Conservation (phyloP, 2,113 vertebrate species). For the Callopanchax toddi region DNA sequence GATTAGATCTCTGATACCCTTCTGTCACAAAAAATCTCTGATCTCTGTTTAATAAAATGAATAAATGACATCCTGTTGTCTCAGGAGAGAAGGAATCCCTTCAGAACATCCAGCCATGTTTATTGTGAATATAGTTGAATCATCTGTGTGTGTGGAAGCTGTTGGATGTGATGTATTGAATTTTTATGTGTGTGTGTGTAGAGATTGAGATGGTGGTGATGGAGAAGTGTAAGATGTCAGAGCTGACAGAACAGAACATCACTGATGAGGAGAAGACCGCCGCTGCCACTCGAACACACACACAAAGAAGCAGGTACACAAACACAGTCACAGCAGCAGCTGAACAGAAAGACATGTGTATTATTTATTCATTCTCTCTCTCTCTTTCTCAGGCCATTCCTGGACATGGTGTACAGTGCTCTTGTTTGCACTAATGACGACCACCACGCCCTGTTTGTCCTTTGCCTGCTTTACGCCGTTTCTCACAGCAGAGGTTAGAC, state of each 20-base stretch:
- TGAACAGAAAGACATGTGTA: not conserved
- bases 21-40: too few species aligned
- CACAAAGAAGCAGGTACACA: slow-evolving; percentile 87
- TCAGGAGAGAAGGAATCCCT: slow-evolving; percentile 31
- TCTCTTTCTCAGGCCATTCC: slow-evolving; percentile 84
- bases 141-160: slow-evolving; percentile 4
- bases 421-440: slow-evolving; percentile 89
- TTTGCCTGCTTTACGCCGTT: slow-evolving; percentile 95
- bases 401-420: slow-evolving; percentile 96
- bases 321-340: not conserved
- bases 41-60: not conserved
- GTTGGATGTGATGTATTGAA: not conserved
- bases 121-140: slow-evolving; percentile 10
- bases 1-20: too few species aligned
- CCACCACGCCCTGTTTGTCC: slow-evolving; percentile 96
- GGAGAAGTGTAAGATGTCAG: slow-evolving; percentile 88
- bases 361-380: not conserved
- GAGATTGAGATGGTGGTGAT: slow-evolving; percentile 99
- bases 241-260: slow-evolving; percentile 92
- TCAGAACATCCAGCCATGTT: slow-evolving; percentile 4
- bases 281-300: slow-evolving; percentile 80
- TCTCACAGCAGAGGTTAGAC: slow-evolving; percentile 91
- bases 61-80: not conserved
- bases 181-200: slow-evolving; percentile 53
- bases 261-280: slow-evolving; percentile 97